Base-by-base conservation (phyloP, 2,797 vertebrate genomes). In the Fundulus diaphanus region DNA sequence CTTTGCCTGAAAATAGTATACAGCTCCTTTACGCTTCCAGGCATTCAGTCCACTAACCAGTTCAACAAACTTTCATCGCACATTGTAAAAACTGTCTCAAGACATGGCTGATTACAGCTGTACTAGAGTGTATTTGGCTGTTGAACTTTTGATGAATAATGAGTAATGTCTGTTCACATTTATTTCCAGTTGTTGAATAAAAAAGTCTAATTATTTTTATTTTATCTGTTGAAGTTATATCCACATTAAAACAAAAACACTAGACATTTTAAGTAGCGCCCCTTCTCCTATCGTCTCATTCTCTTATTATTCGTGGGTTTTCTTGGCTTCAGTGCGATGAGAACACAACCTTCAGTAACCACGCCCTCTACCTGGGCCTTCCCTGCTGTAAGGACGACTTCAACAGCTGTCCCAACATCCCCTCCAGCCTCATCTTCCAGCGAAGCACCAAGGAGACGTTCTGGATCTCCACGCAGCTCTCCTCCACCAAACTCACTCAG, bases 311-410 rank as follows among this genome's bases (percentile, higher is more conserved):
- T 0, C 65, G 22, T 29, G 3, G 24, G 1, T 40, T 24, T 7
- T 74, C 16, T 5, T 13, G 12, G 1, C 44, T 37, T 68, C 83
- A 99, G 98, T 99, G 98, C 78, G 98, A 99, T 37, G 98, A 99
- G 93, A 99, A 97, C 90, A 97, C 97, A 66, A 97, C 97, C 0
- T 99, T 99, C 92, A 98, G 97, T 93, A 98, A 98, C 90, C 98
- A 98, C 0, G 97, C 97, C 0, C 95, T 98, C 31, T 99, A 99
- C 93, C 94, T 99, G 95, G 97, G 97, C 78, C 95, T 99, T 74
- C 97, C 98, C 67, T 99, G 98, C 95, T 99, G 97, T 89, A 98
- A 97, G 81, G 98, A 99, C 13, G 98, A 99, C 93, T 96, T 96
- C 89, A 97, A 95, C 7, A 96, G 97, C 91, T 97, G 97, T 22